Conservation (phyloP, 2,113 vertebrate genomes). For the Tiliqua scincoides region DNA sequence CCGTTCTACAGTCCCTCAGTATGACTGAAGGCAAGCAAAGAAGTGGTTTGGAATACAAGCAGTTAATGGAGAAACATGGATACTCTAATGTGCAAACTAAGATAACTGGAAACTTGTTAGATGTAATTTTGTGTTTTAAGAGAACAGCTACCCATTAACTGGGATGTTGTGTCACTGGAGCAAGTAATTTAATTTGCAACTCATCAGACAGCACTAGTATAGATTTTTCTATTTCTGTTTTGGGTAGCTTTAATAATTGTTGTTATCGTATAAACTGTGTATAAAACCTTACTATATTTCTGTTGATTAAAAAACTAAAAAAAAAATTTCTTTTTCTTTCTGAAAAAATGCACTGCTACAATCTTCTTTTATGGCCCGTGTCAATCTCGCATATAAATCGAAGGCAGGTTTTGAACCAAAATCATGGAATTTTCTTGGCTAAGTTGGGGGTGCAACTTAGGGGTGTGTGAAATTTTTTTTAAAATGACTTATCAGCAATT, state of each 20-base stretch:
- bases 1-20: slow-evolving; percentile 85
- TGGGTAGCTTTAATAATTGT: background rate
- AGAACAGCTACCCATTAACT: slow-evolving; percentile 12
- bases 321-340: background rate
- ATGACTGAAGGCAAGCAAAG: slow-evolving; percentile 87
- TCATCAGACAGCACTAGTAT: background rate
- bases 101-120: slow-evolving; percentile 81
- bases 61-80: slow-evolving; percentile 79
- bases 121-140: slow-evolving; percentile 82
- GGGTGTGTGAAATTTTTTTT: too few relatives aligned
- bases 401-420: too few relatives aligned
- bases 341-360: background rate
- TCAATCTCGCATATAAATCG: too few relatives aligned
- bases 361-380: background rate
- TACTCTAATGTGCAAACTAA: slow-evolving; percentile 75
- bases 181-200: background rate
- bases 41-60: slow-evolving; percentile 79
- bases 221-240: background rate
- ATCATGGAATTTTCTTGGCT: too few relatives aligned
- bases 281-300: background rate
- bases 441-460: too few relatives aligned
- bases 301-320: slow-evolving; percentile 22
- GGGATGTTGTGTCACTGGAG: background rate
- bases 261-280: background rate
- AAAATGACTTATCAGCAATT: too few relatives aligned